Percentiles rank a stretch among this genome's conserved stretches.
Conservation (phyloP, 2,888 invertebrate species). For the Chydorus sphaericus region DNA sequence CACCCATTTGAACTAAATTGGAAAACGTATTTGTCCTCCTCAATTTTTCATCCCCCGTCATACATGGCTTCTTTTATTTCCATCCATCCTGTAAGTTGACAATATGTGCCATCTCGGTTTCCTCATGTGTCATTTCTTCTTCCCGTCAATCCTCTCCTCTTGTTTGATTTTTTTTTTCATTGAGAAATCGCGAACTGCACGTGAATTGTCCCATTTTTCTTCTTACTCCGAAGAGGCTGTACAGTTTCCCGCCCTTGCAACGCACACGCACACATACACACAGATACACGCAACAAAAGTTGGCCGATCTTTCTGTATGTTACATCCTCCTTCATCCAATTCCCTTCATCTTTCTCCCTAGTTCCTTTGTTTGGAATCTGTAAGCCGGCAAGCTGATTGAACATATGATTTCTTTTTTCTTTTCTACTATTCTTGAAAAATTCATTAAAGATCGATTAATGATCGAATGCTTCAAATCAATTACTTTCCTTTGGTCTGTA, state of each 20-base stretch:
- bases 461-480: constrained; percentile 5
- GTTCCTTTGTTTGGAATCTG: neutral
- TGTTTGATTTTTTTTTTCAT: neutral
- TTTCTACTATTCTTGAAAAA: neutral
- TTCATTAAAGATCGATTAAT: constrained; percentile 2
- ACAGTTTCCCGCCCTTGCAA: constrained; percentile 6
- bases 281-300: no score
- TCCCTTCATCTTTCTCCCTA: neutral
- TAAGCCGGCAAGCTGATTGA: neutral
- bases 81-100: no score
- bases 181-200: neutral
- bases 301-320: neutral
- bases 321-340: neutral
- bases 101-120: neutral
- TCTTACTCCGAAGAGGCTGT: constrained; percentile 2
- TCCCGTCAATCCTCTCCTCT: neutral
- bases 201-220: constrained; percentile 3
- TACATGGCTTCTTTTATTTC: no score
- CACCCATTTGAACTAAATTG: neutral
- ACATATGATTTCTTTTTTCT: constrained; percentile 8
- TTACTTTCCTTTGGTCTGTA: neutral
- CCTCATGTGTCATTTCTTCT: neutral
- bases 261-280: no score
- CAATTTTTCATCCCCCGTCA: neutral
- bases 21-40: constrained; percentile 1